A percentile compares a stretch with the other conserved stretches of the same genome.
phyloP scores from a whole-genome alignment of 2,113 vertebrate species.

The Entomyzon cyanotis region DNA sequence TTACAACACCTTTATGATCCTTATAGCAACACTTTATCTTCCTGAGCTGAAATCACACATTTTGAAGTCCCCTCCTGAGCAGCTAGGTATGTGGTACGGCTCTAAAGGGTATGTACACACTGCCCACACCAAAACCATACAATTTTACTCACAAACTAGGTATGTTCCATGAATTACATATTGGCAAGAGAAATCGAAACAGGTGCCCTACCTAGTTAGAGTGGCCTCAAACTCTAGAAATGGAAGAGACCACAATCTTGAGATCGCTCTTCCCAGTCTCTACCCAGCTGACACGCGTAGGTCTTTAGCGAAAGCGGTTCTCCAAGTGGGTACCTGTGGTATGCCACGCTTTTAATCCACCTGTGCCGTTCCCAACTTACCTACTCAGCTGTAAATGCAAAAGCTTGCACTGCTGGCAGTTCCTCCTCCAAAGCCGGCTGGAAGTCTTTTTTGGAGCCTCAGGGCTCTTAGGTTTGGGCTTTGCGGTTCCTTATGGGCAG shows the following conservation, averaged over 20 bases:
- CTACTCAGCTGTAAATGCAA: neutral
- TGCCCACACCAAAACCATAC: rapidly evolving
- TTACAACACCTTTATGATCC: neutral
- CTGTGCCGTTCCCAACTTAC: slow-evolving; percentile 35
- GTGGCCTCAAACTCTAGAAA: neutral
- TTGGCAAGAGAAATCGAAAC: neutral
- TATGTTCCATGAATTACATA: rapidly evolving
- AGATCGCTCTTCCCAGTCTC: neutral
- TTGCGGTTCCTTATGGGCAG: neutral
- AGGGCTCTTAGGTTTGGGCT: neutral
- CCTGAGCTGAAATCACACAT: neutral
- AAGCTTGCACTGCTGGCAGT: neutral
- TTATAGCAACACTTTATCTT: rapidly evolving
- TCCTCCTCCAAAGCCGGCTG: neutral
- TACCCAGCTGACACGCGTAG: rapidly evolving
- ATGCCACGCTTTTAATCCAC: neutral
- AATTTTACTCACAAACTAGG: neutral
- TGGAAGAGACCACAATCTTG: rapidly evolving
- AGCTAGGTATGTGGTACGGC: neutral
- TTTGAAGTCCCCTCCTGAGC: neutral
- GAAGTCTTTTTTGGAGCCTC: neutral
- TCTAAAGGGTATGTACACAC: rapidly evolving
- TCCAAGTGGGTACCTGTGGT: rapidly evolving
- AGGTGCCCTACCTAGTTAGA: neutral
- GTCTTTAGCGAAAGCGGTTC: neutral